A percentile compares a stretch with the other conserved stretches of the same genome.
Evolutionary conservation across 2,113 vertebrate genomes (phyloP).

Genomic region (Gobius niger): DNA sequence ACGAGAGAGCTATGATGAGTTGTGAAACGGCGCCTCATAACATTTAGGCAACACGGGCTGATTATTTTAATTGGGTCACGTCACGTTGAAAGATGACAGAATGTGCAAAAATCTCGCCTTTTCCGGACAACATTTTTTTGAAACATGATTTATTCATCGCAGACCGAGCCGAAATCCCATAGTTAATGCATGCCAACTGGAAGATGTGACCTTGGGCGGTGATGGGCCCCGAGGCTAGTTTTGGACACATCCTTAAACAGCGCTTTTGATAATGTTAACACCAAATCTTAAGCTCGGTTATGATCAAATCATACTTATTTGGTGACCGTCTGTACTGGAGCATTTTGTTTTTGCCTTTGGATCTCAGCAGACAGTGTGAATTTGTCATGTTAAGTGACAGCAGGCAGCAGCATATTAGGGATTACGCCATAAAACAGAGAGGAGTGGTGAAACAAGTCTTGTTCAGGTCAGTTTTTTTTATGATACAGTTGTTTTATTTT

Average conservation of each 20-base stretch:
- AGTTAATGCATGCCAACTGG: slow-evolving; percentile 6
- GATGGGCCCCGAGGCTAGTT: background rate
- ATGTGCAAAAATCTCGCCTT: background rate
- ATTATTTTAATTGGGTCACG: background rate
- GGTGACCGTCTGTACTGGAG: too few relatives aligned
- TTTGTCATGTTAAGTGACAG: too few relatives aligned
- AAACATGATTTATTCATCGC: background rate
- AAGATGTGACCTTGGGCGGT: background rate
- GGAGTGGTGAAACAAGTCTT: too few relatives aligned
- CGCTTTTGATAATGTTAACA: background rate
- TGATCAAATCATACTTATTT: too few relatives aligned
- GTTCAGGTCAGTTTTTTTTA: too few relatives aligned
- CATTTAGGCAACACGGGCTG: background rate
- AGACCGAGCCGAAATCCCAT: background rate
- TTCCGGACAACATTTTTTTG: background rate
- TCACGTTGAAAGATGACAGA: background rate
- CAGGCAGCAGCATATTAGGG: too few relatives aligned
- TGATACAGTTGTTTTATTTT: too few relatives aligned
- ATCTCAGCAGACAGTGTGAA: too few relatives aligned
- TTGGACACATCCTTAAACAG: background rate
- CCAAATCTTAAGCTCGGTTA: too few relatives aligned
- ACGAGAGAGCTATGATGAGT: background rate
- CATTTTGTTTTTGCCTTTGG: too few relatives aligned
- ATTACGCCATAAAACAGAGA: too few relatives aligned
- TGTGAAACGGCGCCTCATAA: background rate